Evolutionary conservation across 2,113 vertebrate genomes (phyloP).

Genomic region (Nothocercus julius): DNA sequence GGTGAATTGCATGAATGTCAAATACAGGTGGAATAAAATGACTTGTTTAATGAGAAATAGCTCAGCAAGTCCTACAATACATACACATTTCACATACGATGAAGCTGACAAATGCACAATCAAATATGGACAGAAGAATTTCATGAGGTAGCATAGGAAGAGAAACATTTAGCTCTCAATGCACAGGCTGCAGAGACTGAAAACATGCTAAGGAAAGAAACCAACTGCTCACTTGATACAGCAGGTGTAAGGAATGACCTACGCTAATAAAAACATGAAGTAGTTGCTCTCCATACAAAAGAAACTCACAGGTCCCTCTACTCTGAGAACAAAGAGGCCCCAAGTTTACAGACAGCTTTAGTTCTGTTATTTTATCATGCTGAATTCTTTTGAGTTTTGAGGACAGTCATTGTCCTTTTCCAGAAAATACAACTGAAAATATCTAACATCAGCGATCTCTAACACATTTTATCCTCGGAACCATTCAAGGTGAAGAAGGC

Average conservation of each 20-base stretch:
- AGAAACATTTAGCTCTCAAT: background rate
- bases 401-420: background rate
- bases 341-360: background rate
- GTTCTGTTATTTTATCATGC: background rate
- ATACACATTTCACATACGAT: background rate
- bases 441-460: background rate
- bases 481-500: background rate
- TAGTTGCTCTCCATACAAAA: background rate
- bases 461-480: background rate
- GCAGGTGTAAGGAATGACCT: background rate
- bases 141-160: background rate
- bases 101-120: background rate
- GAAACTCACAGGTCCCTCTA: background rate
- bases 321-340: background rate
- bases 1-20: background rate
- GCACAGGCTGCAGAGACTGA: background rate
- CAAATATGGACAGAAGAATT: background rate
- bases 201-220: background rate
- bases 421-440: background rate
- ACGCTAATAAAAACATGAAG: background rate
- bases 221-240: background rate
- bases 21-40: slow-evolving; percentile 24
- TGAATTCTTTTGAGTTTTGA: background rate
- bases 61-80: slow-evolving; percentile 24
- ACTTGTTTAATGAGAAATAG: background rate